phyloP scores from a whole-genome alignment of 2,113 vertebrate species.

The Natator depressus region DNA sequence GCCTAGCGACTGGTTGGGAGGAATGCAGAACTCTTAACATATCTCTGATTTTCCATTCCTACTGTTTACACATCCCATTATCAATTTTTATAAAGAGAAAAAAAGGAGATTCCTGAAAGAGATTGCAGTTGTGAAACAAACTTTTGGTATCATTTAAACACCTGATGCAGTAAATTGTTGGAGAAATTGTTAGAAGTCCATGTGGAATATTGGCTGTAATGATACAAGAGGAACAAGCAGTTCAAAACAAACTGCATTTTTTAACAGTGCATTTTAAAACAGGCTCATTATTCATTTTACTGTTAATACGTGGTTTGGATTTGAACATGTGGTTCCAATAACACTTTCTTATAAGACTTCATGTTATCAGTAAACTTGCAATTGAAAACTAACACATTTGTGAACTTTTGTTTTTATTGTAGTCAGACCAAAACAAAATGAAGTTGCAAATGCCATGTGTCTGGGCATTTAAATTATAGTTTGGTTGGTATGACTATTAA shows the following conservation, averaged over 20 bases:
- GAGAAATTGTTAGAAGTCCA: constrained; percentile 45
- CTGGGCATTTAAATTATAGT: constrained; percentile 64
- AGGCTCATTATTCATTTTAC: constrained; percentile 68
- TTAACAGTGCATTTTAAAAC: constrained; percentile 45
- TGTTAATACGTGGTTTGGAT: constrained; percentile 57
- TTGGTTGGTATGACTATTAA: constrained; percentile 57
- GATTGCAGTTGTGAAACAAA: constrained; percentile 60
- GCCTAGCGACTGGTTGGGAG: constrained; percentile 39
- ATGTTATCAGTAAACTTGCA: constrained; percentile 36
- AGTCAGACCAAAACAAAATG: constrained; percentile 61
- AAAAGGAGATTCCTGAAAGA: constrained; percentile 73
- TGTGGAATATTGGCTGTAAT: constrained; percentile 57
- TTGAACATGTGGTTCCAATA: constrained; percentile 28
- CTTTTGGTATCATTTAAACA: constrained; percentile 62
- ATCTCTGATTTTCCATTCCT: constrained; percentile 62
- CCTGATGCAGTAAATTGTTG: constrained; percentile 65
- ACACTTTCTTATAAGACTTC: constrained; percentile 30
- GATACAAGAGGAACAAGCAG: constrained; percentile 60
- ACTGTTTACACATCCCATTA: constrained; percentile 59
- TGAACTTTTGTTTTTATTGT: constrained; percentile 57
- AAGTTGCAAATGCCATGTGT: constrained; percentile 55
- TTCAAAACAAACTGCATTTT: constrained; percentile 56
- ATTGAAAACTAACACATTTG: constrained; percentile 42
- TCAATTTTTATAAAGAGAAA: constrained; percentile 56
- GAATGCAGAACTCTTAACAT: constrained; percentile 22